Percentiles rank a stretch among this genome's conserved stretches.
Conservation (phyloP, 2,113 vertebrate species). For the Vanacampus margaritifer region DNA sequence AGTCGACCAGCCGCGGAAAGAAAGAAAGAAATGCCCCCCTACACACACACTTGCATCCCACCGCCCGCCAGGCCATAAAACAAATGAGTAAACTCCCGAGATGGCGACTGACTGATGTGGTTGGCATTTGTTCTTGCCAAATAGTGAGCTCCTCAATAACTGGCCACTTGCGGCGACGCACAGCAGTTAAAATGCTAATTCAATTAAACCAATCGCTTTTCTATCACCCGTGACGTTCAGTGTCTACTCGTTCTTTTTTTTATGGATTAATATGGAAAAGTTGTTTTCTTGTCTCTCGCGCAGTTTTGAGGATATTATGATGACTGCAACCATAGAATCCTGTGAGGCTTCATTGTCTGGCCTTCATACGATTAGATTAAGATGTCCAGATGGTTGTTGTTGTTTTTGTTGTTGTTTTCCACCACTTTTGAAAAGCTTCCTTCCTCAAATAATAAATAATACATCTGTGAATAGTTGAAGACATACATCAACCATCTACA, state of each 20-base stretch:
- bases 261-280: conserved; percentile 52
- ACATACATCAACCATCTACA: no score
- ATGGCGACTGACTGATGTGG: conserved; percentile 11
- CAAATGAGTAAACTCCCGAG: conserved; percentile 29
- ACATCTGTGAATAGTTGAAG: no score
- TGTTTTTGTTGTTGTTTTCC: not conserved
- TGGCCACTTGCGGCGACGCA: not conserved
- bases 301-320: conserved; percentile 48
- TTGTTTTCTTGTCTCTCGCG: conserved; percentile 36
- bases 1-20: conserved; percentile 28
- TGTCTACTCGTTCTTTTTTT: conserved; percentile 37
- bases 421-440: not conserved
- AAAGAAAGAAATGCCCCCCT: not conserved
- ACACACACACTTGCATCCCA: not conserved
- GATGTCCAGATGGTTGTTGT: not conserved
- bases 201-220: conserved; percentile 55
- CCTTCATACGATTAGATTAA: not conserved
- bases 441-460: not conserved
- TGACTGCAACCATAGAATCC: conserved; percentile 27
- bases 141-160: conserved; percentile 6
- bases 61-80: conserved; percentile 27
- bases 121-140: conserved; percentile 1
- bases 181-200: conserved; percentile 64
- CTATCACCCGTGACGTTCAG: conserved; percentile 46
- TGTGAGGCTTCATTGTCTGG: not conserved